Base-by-base conservation (phyloP, 2,113 vertebrate species). In the Sciurus niger region DNA sequence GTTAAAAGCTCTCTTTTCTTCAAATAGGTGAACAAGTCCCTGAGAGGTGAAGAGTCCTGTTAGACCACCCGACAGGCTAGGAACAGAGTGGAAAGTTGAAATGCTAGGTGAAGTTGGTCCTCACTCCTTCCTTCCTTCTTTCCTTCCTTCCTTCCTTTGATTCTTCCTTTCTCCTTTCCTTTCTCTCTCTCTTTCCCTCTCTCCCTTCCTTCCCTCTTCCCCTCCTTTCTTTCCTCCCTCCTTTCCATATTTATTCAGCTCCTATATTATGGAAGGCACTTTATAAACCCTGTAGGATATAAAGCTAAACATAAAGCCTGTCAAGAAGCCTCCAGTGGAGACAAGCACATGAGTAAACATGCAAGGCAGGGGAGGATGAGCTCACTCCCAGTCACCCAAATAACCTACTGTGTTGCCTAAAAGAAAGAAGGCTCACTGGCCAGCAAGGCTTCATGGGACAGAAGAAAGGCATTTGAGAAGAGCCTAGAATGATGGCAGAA, bases 1-100 rank as follows among this genome's bases (percentile, higher is more conserved):
- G n/a, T 87, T 76, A 79, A 84, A 92, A 87, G 28, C 72, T 80
- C n/a, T 95, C 48, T 55, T 76, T 74, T 65, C 76, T 73, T 86
- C 14, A 93, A 84, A 20, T 83, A 48, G 72, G 40, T 84, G 30
- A 67, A 95, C 8, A 78, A 92, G 34, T 67, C 43, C 7, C 14
- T 32, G 60, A 72, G 20, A 87, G 10, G 55, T 73, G 3, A 94
- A 87, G 46, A 48, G 4, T 37, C 18, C 10, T 79, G 7, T 18
- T 48, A 48, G 55, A 34, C 17, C 37, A 43, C 6, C 18, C 9
- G 37, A 58, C 51, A 34, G 51, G 20, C 68, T 17, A 80, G 73
- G 34, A 92, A 48, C 34, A 34, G 68, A 90, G 67, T 73, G 2
- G 67, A 84, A 72, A 89, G 79, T 6, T 10, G 40, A 92, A 93